phyloP scores from a whole-genome alignment of 2,113 vertebrate species.

The Tetraodon nigroviridis region DNA sequence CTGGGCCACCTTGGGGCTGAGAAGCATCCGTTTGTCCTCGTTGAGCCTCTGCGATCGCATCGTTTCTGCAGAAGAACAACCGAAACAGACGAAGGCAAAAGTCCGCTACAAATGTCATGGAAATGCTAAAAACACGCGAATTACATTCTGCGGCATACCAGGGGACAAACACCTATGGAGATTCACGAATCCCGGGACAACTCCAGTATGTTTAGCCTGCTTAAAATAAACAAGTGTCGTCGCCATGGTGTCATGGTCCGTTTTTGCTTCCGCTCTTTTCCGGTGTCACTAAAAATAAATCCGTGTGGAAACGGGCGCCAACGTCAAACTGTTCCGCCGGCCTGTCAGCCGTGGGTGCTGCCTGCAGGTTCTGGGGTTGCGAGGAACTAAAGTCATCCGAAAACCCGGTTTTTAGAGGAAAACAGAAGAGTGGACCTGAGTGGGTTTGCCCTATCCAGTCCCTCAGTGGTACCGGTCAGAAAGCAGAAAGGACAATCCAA shows the following conservation, averaged over 20 bases:
- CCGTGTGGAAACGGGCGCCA: constrained; percentile 20
- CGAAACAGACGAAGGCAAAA: neutral
- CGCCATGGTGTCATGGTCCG: constrained; percentile 27
- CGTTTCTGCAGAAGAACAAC: neutral
- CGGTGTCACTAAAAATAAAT: constrained; percentile 35
- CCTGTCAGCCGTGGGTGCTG: neutral
- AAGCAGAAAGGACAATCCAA: too few relatives aligned
- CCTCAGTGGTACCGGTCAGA: neutral
- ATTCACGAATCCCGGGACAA: too few relatives aligned
- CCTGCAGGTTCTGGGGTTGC: neutral
- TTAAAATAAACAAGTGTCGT: constrained; percentile 17
- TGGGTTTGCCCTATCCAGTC: neutral
- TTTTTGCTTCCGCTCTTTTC: constrained; percentile 44
- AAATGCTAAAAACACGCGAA: neutral
- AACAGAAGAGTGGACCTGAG: neutral
- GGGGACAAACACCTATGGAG: too few relatives aligned
- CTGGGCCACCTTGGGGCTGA: constrained; percentile 58
- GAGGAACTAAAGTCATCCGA: neutral
- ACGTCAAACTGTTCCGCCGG: neutral
- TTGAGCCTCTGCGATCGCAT: constrained; percentile 44
- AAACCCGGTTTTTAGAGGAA: neutral
- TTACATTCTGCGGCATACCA: neutral
- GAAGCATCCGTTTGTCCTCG: constrained; percentile 29
- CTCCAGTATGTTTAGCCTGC: too few relatives aligned
- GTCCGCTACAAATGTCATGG: too few relatives aligned